Base-by-base conservation (phyloP, 2,113 vertebrate genomes). In the Pholis gunnellus region DNA sequence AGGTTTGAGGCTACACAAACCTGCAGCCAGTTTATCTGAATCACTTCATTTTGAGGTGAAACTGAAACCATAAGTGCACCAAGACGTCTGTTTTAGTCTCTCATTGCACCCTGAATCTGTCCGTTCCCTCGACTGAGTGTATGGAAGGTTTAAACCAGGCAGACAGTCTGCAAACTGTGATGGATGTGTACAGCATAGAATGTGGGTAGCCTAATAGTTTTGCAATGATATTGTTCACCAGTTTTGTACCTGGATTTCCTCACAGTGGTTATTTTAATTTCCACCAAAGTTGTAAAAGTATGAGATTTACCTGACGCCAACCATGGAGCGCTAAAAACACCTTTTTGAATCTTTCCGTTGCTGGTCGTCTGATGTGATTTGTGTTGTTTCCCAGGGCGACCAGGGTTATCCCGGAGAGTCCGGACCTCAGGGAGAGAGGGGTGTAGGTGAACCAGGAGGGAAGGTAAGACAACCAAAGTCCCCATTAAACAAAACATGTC, bases 371-470 rank as follows among this genome's bases (percentile, higher is more conserved):
- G 25, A 59, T 27, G 44, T 27, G 31, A 46, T 66, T 67, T 76
- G 11, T 61, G 13, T 79, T 82, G 31, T 22, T 71, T 78, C 13
- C 0, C 81, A 96, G 95, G 95, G 95, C 42, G 94, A 96, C 27
- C 94, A 93, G 54, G 95, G 95, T 48, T 94, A 95, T 50, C 93
- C 95, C 1, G 95, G 95, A 66, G 93, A 94, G 29, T 57, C 82
- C 11, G 95, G 95, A 27, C 78, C 50, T 48, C 93, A 83, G 50
- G 95, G 95, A 44, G 87, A 93, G 34, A 90, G 92, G 69, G 94
- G 94, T n/a, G 29, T 83, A 0, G 95, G 95, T 65, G 90, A 94
- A 70, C 85, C 87, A 74, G 95, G 95, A n/a, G 42, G 91, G 73
- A 96, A 96, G 87, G 95, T 95, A 83, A 83, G 42, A 22, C 22